phyloP scores from a whole-genome alignment of 1,140 invertebrate genomes.

The Drosophila albomicans region DNA sequence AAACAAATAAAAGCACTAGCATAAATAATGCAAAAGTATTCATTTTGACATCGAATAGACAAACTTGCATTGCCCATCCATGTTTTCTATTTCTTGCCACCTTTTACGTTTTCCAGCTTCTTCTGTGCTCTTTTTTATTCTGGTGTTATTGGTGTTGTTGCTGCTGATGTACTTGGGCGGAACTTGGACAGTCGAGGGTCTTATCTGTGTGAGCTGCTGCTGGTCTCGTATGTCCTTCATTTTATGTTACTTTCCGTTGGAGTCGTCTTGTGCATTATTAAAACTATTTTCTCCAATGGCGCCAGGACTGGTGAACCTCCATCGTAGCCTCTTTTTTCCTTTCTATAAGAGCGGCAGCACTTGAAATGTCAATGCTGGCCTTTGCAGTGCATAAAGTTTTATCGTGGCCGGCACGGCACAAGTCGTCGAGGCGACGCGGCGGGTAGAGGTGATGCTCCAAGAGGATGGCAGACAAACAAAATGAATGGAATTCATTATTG shows the following conservation, averaged over 20 bases:
- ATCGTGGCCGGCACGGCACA: constrained; percentile 48
- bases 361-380: constrained; percentile 82
- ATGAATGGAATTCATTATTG: constrained; percentile 84
- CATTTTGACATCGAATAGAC: constrained; percentile 83
- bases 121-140: not conserved
- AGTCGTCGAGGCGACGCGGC: constrained; percentile 4
- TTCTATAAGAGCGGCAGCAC: constrained; percentile 35
- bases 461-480: constrained; percentile 57
- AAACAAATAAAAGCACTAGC: constrained; percentile 71
- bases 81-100: constrained; percentile 40
- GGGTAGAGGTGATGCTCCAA: constrained; percentile 32
- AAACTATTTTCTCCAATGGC: constrained; percentile 75
- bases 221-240: constrained; percentile 76
- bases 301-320: constrained; percentile 38
- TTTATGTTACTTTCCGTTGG: constrained; percentile 72
- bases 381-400: constrained; percentile 77
- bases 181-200: constrained; percentile 57
- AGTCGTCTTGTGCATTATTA: constrained; percentile 83
- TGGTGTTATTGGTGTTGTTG: constrained; percentile 30
- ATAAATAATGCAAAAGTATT: constrained; percentile 83
- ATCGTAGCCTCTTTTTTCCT: constrained; percentile 29
- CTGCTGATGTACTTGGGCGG: constrained; percentile 47
- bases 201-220: constrained; percentile 57
- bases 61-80: constrained; percentile 71
- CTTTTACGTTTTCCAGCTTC: constrained; percentile 13